A percentile compares a stretch with the other conserved stretches of the same genome.
Evolutionary conservation across 2,797 vertebrate species (phyloP).

Genomic region (Chrysocyon brachyurus): DNA sequence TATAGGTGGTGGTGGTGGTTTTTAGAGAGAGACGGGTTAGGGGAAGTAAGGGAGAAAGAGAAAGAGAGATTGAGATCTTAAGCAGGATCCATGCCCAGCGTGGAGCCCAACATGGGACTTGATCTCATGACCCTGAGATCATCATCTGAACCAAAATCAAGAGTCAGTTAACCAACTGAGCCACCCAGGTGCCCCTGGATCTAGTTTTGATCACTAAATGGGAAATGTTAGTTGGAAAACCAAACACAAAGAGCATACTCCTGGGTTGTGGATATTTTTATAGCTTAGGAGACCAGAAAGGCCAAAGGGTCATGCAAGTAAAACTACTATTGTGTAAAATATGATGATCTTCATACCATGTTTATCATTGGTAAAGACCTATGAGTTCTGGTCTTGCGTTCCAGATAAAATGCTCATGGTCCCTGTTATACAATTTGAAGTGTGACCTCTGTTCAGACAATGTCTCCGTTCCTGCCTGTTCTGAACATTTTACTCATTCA

Average conservation of each 20-base stretch:
- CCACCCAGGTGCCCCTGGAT: neutral
- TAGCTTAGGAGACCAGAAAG: slow-evolving; percentile 4
- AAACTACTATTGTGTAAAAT: neutral
- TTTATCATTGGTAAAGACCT: neutral
- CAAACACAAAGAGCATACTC: neutral
- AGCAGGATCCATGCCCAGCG: no score
- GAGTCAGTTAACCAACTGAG: neutral
- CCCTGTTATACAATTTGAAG: neutral
- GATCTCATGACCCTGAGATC: no score
- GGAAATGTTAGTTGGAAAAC: neutral
- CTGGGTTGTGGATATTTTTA: neutral
- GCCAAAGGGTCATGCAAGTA: neutral
- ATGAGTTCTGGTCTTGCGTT: neutral
- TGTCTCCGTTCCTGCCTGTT: neutral
- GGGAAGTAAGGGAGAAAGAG: no score
- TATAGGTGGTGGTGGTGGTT: no score
- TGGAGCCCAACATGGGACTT: no score
- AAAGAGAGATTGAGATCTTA: no score
- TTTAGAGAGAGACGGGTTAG: no score
- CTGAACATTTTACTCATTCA: neutral
- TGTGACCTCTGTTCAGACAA: neutral
- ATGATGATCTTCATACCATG: neutral
- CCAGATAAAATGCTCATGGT: slow-evolving; percentile 28
- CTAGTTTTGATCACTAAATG: neutral
- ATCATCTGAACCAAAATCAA: no score